Conservation (phyloP, 2,113 vertebrate species). For the Microcebus griseorufus region DNA sequence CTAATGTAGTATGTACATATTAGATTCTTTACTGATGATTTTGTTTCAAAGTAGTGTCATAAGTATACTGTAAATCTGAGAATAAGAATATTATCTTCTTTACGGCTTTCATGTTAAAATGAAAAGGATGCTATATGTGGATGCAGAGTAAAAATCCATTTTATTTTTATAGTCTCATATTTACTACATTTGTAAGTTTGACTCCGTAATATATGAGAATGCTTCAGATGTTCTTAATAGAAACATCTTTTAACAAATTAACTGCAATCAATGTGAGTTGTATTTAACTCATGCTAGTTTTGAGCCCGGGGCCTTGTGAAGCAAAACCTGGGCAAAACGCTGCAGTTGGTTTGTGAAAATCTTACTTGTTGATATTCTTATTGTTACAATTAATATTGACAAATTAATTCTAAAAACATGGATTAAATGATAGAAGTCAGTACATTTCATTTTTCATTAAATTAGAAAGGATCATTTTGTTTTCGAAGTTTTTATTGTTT, state of each 20-base stretch:
- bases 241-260: not conserved
- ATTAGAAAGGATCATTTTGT: too few relatives aligned
- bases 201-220: not conserved
- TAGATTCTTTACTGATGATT: not conserved
- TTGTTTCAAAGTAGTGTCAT: slow-evolving; percentile 1
- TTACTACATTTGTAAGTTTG: not conserved
- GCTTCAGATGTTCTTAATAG: slow-evolving; percentile 3
- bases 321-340: too few relatives aligned
- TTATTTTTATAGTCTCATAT: not conserved
- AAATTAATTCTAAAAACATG: too few relatives aligned
- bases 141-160: not conserved
- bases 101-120: not conserved
- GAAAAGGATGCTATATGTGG: not conserved
- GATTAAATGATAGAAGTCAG: too few relatives aligned
- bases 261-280: too few relatives aligned
- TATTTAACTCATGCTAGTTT: too few relatives aligned
- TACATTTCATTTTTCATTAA: too few relatives aligned
- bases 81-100: slow-evolving; percentile 10
- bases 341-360: too few relatives aligned
- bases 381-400: too few relatives aligned
- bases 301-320: too few relatives aligned
- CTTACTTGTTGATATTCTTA: too few relatives aligned
- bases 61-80: not conserved
- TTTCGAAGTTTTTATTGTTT: too few relatives aligned
- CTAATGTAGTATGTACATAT: not conserved